Conservation (phyloP, 2,888 invertebrate species). For the Sialis fuliginosa region DNA sequence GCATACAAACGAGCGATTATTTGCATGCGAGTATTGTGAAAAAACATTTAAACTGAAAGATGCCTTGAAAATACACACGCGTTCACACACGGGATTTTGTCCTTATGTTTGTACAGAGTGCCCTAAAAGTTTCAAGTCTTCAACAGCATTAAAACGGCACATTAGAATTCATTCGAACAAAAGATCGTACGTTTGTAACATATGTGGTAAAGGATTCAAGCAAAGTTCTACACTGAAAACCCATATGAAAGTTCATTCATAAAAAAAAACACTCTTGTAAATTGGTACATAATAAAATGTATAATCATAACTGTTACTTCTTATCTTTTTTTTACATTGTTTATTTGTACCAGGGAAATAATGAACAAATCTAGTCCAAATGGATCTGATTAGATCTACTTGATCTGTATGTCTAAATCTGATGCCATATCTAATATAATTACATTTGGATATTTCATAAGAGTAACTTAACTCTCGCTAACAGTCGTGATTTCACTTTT, state of each 20-base stretch:
- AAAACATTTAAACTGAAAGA: slow-evolving; percentile 4
- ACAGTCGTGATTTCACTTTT: too few relatives aligned
- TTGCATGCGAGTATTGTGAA: not conserved
- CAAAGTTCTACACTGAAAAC: not conserved
- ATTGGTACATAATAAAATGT: too few relatives aligned
- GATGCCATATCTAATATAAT: too few relatives aligned
- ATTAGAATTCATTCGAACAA: not conserved
- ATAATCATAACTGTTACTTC: too few relatives aligned
- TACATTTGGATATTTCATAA: too few relatives aligned
- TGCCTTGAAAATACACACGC: not conserved
- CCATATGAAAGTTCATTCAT: not conserved
- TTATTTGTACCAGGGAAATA: too few relatives aligned
- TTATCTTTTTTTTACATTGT: too few relatives aligned
- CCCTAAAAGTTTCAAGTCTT: not conserved
- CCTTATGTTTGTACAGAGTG: not conserved
- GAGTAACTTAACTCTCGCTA: too few relatives aligned
- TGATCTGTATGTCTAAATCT: too few relatives aligned
- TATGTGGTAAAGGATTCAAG: not conserved
- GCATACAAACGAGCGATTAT: not conserved
- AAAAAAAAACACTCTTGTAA: too few relatives aligned
- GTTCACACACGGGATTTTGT: slow-evolving; percentile 1
- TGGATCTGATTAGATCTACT: too few relatives aligned
- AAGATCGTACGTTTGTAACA: not conserved
- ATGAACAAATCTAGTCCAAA: too few relatives aligned
- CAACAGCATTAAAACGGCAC: not conserved